A percentile compares a stretch with the other conserved stretches of the same genome.
These are phyloP conservation scores for Hypselothyrea guttata DNA, from an alignment of 2,888 invertebrate species.

Conservation along the genomic window DNA sequence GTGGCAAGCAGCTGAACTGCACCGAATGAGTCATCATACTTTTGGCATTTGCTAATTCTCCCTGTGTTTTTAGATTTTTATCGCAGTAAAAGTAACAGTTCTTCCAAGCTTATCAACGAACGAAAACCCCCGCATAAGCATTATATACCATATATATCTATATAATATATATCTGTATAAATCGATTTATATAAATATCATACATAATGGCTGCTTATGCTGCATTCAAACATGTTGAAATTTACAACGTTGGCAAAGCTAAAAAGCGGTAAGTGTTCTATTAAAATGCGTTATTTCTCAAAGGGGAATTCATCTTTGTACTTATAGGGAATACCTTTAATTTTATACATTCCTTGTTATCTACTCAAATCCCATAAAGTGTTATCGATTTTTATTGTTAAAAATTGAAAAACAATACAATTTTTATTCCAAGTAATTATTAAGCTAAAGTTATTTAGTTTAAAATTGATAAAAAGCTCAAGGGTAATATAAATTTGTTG, in stretches of 20 bases:
- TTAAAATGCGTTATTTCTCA: too few species aligned
- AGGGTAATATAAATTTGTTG: too few species aligned
- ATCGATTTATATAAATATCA: slow-evolving; percentile 15
- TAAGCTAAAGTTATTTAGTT: too few species aligned
- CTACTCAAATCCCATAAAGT: too few species aligned
- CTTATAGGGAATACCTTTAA: too few species aligned
- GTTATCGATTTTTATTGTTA: too few species aligned
- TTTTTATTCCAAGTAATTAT: too few species aligned
- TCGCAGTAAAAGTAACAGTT: slow-evolving; percentile 18
- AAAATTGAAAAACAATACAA: too few species aligned
- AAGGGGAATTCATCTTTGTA: too few species aligned
- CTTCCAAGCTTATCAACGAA: slow-evolving; percentile 10
- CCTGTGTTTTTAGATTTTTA: slow-evolving; percentile 52
- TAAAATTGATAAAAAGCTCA: too few species aligned
- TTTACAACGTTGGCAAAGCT: slow-evolving; percentile 96
- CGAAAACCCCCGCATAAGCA: slow-evolving; percentile 14
- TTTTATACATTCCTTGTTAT: too few species aligned
- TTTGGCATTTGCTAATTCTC: slow-evolving; percentile 7
- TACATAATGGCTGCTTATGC: slow-evolving; percentile 93
- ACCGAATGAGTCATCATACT: slow-evolving; percentile 40
- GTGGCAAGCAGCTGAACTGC: too few species aligned
- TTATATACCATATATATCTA: slow-evolving; percentile 8
- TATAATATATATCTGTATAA: neutral
- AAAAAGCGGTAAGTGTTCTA: slow-evolving; percentile 93
- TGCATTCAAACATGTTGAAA: slow-evolving; percentile 95